Evolutionary conservation across 2,113 vertebrate species (phyloP).

Genomic region (Poeciliopsis retropinna): DNA sequence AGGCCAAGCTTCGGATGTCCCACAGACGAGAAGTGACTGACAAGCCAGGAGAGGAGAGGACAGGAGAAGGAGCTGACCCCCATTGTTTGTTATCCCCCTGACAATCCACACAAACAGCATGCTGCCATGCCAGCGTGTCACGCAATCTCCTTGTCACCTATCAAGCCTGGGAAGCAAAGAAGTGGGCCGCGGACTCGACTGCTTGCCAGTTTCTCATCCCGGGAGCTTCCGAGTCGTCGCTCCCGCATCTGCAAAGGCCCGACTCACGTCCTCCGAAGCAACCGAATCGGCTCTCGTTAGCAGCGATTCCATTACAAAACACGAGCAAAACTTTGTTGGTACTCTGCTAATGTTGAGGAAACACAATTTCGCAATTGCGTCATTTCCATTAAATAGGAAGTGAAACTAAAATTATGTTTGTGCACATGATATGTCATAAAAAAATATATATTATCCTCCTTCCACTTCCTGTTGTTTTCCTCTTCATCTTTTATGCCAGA

Average conservation of each 20-base stretch:
- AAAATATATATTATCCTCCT: no score
- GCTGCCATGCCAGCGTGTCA: slow-evolving; percentile 48
- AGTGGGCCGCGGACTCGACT: slow-evolving; percentile 54
- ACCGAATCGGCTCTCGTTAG: no score
- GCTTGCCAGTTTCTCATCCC: slow-evolving; percentile 38
- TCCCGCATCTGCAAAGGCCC: slow-evolving; percentile 4
- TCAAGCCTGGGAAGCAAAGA: slow-evolving; percentile 43
- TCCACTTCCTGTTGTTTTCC: no score
- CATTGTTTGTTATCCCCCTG: slow-evolving; percentile 59
- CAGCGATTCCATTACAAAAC: no score
- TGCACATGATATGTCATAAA: no score
- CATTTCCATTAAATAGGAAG: no score
- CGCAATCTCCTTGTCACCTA: slow-evolving; percentile 49
- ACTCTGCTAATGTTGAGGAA: no score
- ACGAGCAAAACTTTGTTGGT: no score
- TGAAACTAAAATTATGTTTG: no score
- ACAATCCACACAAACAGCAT: slow-evolving; percentile 51
- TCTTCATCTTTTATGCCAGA: no score
- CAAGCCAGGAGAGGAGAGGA: slow-evolving; percentile 35
- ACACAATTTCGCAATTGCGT: no score
- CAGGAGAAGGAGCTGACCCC: slow-evolving; percentile 28
- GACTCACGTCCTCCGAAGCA: no score
- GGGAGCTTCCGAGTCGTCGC: slow-evolving; percentile 5
- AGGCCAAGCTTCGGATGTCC: slow-evolving; percentile 67
- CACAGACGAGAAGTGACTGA: slow-evolving; percentile 61